phyloP scores from a whole-genome alignment of 2,888 invertebrate genomes.

The Drosophila sordidapex region DNA sequence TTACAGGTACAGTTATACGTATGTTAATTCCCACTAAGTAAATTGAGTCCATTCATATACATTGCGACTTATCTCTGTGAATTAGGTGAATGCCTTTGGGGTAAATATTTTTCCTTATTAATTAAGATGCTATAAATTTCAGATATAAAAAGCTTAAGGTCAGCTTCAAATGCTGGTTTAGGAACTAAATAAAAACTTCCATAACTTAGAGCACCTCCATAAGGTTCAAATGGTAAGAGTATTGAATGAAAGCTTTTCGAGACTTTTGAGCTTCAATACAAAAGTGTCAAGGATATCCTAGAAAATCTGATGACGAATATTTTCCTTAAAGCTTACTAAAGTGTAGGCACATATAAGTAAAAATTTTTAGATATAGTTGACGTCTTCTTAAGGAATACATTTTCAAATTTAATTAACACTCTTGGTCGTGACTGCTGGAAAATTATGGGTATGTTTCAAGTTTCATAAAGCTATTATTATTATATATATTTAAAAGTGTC shows the following conservation, averaged over 20 bases:
- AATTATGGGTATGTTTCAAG: too few species aligned
- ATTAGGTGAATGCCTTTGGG: not conserved
- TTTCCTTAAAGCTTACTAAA: not conserved
- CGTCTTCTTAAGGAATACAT: not conserved
- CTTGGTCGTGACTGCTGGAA: too few species aligned
- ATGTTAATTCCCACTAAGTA: not conserved
- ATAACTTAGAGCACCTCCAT: rapidly evolving
- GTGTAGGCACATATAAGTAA: not conserved
- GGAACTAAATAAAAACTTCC: not conserved
- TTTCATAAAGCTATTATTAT: too few species aligned
- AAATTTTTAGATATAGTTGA: not conserved
- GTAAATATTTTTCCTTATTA: not conserved
- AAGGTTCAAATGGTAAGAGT: not conserved
- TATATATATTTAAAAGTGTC: too few species aligned
- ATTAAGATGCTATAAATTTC: not conserved
- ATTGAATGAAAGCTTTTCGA: not conserved
- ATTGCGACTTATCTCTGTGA: not conserved
- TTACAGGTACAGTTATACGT: not conserved
- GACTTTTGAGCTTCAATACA: not conserved
- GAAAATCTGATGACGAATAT: not conserved
- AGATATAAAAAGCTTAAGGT: slow-evolving; percentile 3
- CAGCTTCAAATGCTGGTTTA: slow-evolving; percentile 6
- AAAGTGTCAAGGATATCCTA: not conserved
- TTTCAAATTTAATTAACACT: not conserved
- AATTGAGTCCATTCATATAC: not conserved